Conservation (phyloP, 2,113 vertebrate genomes). For the Nymphicus hollandicus region DNA sequence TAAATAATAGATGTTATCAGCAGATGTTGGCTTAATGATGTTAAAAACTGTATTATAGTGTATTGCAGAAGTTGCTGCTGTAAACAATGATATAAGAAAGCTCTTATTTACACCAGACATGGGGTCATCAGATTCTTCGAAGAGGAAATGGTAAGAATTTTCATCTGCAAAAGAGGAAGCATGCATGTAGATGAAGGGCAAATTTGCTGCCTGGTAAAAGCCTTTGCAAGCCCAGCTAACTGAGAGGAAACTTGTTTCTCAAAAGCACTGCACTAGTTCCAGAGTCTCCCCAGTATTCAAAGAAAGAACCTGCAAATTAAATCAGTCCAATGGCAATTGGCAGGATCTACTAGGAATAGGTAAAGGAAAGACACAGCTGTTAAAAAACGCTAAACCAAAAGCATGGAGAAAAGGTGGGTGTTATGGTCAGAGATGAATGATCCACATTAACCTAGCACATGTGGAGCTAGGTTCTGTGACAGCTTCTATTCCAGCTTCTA, state of each 20-base stretch:
- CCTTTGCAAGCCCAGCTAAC: background rate
- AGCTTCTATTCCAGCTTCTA: background rate
- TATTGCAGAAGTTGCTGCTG: background rate
- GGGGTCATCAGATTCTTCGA: background rate
- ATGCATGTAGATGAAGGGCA: background rate
- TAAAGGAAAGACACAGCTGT: background rate
- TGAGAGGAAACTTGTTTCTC: background rate
- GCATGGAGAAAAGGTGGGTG: background rate
- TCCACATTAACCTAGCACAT: accelerated
- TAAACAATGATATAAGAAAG: background rate
- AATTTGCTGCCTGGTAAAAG: background rate
- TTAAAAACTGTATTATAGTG: background rate
- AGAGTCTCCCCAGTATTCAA: background rate
- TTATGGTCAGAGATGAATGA: background rate
- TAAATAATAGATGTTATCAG: background rate
- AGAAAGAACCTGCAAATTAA: background rate
- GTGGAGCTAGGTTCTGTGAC: background rate
- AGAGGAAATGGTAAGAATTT: background rate
- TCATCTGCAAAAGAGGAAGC: background rate
- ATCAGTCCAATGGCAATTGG: background rate
- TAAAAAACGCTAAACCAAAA: background rate
- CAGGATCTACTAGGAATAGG: background rate
- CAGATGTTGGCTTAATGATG: background rate
- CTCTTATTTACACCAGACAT: background rate
- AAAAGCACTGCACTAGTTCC: background rate